Conservation (phyloP, 1,140 invertebrate genomes). For the Magallana angulata region DNA sequence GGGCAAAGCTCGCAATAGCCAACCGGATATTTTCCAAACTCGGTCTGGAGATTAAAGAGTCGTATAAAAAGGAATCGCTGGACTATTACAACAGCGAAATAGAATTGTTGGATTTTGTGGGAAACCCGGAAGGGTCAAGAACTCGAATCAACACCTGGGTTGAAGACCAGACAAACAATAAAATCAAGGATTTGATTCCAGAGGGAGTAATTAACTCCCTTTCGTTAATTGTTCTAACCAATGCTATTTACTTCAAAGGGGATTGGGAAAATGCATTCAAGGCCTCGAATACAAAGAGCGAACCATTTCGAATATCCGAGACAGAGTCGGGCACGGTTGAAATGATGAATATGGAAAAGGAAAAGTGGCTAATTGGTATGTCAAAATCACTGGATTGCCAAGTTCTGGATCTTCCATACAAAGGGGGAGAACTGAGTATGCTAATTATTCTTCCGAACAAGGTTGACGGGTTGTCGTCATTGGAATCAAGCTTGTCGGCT, state of each 20-base stretch:
- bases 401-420: constrained; percentile 87
- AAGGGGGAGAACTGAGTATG: constrained; percentile 83
- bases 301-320: constrained; percentile 46
- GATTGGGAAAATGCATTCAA: constrained; percentile 87
- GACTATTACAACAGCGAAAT: constrained; percentile 55
- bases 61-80: constrained; percentile 33
- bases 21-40: constrained; percentile 82
- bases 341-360: constrained; percentile 55
- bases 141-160: constrained; percentile 86
- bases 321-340: constrained; percentile 43
- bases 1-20: constrained; percentile 82
- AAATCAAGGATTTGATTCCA: constrained; percentile 84
- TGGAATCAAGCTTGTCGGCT: constrained; percentile 81
- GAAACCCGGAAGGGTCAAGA: constrained; percentile 61
- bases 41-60: constrained; percentile 30
- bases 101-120: constrained; percentile 52
- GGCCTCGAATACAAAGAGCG: constrained; percentile 80
- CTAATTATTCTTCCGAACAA: constrained; percentile 86
- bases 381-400: constrained; percentile 86
- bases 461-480: constrained; percentile 71
- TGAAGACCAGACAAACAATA: constrained; percentile 82
- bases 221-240: constrained; percentile 86
- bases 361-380: constrained; percentile 58
- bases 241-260: constrained; percentile 89
- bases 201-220: constrained; percentile 76